These are phyloP conservation scores for Leucoma salicis DNA, from an alignment of 2,888 invertebrate species.

Conservation along the genomic window DNA sequence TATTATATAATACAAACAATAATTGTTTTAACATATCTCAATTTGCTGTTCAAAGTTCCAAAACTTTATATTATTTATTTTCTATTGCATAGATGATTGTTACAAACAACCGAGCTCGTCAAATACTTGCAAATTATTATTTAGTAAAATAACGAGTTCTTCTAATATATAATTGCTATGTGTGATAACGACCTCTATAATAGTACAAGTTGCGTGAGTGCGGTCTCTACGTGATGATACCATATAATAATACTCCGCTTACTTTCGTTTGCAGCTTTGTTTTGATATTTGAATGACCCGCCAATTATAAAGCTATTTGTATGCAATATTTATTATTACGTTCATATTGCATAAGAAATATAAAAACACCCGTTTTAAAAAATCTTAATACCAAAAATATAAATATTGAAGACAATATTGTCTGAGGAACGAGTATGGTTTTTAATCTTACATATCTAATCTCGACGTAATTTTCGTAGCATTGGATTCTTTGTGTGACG, in stretches of 20 bases:
- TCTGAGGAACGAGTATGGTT: too few species aligned
- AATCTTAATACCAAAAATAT: too few species aligned
- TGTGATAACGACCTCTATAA: slow-evolving; percentile 23
- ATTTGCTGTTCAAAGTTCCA: too few species aligned
- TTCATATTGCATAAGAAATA: slow-evolving; percentile 27
- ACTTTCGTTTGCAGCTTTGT: slow-evolving; percentile 34
- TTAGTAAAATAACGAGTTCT: not conserved
- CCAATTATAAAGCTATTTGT: slow-evolving; percentile 62
- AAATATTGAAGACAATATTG: too few species aligned
- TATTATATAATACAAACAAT: too few species aligned
- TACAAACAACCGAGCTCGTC: too few species aligned
- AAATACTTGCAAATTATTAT: not conserved
- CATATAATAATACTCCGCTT: slow-evolving; percentile 24
- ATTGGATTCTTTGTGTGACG: too few species aligned
- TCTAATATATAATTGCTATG: not conserved
- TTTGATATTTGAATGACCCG: slow-evolving; percentile 34
- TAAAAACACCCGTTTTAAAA: slow-evolving; percentile 9
- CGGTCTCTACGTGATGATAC: slow-evolving; percentile 14
- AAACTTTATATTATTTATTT: too few species aligned
- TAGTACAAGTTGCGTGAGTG: slow-evolving; percentile 17
- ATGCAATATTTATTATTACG: slow-evolving; percentile 41
- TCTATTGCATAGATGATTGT: too few species aligned
- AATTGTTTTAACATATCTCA: too few species aligned
- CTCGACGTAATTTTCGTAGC: not conserved
- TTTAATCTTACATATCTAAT: too few species aligned